Conservation (phyloP, 2,113 vertebrate species). For the Emydura subglobosa region DNA sequence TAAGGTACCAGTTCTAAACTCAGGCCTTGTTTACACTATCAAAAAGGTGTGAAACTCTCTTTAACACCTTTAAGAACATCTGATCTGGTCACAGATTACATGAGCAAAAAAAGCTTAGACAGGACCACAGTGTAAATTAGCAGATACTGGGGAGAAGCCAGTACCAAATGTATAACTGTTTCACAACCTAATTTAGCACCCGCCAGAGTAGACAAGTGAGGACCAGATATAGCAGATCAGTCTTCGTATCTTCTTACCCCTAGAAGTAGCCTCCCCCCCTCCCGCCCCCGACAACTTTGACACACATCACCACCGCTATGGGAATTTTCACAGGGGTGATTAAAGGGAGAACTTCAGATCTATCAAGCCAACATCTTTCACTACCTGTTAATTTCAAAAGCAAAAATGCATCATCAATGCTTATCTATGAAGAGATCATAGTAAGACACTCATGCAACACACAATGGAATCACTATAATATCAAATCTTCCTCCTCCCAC, state of each 20-base stretch:
- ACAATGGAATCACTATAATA: neutral
- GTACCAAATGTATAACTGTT: slow-evolving; percentile 6
- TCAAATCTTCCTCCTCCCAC: neutral
- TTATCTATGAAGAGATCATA: neutral
- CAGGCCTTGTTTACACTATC: neutral
- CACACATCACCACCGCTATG: neutral
- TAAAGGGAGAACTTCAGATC: neutral
- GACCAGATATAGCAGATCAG: rapidly evolving
- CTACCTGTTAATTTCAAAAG: neutral
- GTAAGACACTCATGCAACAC: neutral
- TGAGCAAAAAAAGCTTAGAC: neutral
- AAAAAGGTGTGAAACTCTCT: neutral
- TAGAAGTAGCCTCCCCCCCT: neutral
- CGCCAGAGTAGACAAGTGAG: neutral
- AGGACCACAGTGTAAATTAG: neutral
- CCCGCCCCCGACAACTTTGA: neutral
- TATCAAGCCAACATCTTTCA: neutral
- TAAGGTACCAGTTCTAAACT: neutral
- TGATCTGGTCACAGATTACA: neutral
- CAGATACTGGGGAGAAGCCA: neutral
- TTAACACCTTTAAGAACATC: neutral
- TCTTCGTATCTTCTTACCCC: neutral
- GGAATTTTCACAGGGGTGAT: neutral
- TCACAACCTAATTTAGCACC: neutral
- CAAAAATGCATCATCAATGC: neutral